phyloP scores from a whole-genome alignment of 2,113 vertebrate genomes.

The Columba livia region DNA sequence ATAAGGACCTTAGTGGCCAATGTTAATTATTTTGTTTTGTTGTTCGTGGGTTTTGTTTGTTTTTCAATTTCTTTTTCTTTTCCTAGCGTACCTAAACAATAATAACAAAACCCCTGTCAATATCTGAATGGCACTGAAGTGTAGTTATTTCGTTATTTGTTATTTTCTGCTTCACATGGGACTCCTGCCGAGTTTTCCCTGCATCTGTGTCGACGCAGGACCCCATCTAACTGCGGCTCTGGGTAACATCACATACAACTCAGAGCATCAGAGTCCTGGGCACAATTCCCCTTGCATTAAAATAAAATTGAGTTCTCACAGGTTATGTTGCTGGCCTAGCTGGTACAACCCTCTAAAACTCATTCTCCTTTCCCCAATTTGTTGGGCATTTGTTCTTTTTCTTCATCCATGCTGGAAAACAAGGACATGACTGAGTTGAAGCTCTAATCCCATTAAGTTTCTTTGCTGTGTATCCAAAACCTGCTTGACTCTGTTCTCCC shows the following conservation, averaged over 20 bases:
- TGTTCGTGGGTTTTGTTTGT: neutral
- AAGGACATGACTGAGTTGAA: neutral
- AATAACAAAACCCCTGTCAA: neutral
- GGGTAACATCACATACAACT: neutral
- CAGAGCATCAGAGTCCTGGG: neutral
- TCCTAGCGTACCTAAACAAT: neutral
- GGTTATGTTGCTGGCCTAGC: neutral
- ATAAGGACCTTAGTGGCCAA: neutral
- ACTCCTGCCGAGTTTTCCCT: neutral
- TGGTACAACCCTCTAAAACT: neutral
- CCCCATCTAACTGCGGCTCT: neutral
- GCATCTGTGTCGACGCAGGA: neutral
- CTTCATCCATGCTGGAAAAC: neutral
- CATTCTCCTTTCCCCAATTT: neutral
- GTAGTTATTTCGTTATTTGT: neutral
- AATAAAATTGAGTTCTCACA: neutral
- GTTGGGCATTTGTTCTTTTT: neutral
- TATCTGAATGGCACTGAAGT: fast-evolving
- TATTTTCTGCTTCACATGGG: neutral
- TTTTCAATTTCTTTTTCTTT: neutral
- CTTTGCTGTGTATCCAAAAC: neutral
- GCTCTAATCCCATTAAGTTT: neutral
- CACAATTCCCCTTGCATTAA: neutral
- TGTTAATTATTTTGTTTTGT: neutral
- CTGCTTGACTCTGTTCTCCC: neutral